Evolutionary conservation across 2,888 invertebrate genomes (phyloP), one percentile per base, ranked within the genome.

Genomic region (Drosophila bunnanda): DNA sequence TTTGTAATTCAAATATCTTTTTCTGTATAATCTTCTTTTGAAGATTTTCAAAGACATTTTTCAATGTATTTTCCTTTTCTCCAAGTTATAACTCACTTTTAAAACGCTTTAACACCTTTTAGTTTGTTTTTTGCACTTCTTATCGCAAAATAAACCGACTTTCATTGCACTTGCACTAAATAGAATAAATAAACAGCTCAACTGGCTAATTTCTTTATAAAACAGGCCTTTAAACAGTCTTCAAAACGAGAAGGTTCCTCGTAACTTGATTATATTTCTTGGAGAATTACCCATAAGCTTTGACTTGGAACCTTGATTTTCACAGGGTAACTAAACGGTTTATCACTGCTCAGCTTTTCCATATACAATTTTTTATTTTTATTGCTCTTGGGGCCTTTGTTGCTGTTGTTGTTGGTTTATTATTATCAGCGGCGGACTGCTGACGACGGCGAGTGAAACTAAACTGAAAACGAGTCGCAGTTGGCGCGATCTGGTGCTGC

Each of bases 371-470:
- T 8, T 22, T 22, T 2, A 4, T 54, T 34, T 44, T 56, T 38
- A 60, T 70, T 34, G 41, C 56, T 76, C 55, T 76, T 20, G 4
- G 15, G 4, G 64, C 48, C 10, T 20, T 46, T 44, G 58, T n/a
- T 46, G 25, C 25, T 25, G 36, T 38, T 57, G 59, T 30, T 62
- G 32, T 60, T 60, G 60, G 22, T 62, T 62, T 43, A 64, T 65
- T 67, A 67, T 67, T 88, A 83, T 84, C 75, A 59, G 58, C 67
- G 48, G 57, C 68, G 59, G 57, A 52, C 60, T 53, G 53, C 54
- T 79, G 72, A 57, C 82, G 85, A 77, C 82, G 82, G 72, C 81
- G 84, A 83, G 84, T 83, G 79, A 80, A 84, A 89, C 87, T 73
- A 76, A 87, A 83, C 85, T 79, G 73, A 70, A 76, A 84, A 75